These are phyloP conservation scores for Dromiciops gliroides DNA, from an alignment of 2,113 vertebrate genomes.

Conservation along the genomic window DNA sequence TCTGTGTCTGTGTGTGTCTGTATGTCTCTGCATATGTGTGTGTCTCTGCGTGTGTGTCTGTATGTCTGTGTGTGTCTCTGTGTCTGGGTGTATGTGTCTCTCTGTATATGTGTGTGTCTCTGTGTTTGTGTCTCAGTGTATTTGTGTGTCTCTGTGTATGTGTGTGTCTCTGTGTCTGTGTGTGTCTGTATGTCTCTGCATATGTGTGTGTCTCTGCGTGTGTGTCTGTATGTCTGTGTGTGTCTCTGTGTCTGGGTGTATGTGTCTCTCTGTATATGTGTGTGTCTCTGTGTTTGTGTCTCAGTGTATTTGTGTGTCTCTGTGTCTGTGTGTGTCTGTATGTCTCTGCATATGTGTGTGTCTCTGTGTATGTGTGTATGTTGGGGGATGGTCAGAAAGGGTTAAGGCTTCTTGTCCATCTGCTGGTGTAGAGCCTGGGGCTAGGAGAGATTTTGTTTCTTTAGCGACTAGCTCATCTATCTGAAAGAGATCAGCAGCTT, in stretches of 20 bases:
- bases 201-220: neutral
- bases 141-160: neutral
- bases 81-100: neutral
- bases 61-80: neutral
- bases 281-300: neutral
- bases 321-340: neutral
- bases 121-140: neutral
- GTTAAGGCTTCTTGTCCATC: neutral
- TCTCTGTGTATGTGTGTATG: neutral
- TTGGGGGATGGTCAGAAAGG: neutral
- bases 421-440: neutral
- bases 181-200: neutral
- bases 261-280: neutral
- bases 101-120: neutral
- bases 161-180: neutral
- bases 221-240: neutral
- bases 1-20: neutral
- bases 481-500: neutral
- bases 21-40: too few relatives aligned
- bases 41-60: neutral
- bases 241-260: too few relatives aligned
- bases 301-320: too few relatives aligned
- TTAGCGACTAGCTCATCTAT: slow-evolving; percentile 25
- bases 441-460: neutral
- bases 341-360: neutral